Conservation (phyloP, 2,888 invertebrate genomes). For the Drosophila monieri region DNA sequence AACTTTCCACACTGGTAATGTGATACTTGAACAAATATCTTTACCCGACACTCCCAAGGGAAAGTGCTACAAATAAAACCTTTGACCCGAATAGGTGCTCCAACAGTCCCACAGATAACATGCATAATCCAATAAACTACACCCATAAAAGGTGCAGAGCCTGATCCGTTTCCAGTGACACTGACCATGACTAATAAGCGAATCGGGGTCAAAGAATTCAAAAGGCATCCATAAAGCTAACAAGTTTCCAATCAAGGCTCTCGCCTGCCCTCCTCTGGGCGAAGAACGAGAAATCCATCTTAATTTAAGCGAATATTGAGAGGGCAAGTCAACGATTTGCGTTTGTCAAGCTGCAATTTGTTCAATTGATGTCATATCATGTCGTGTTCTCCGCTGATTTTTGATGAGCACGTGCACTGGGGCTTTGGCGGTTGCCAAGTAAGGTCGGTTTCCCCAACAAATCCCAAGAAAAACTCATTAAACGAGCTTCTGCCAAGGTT, state of each 20-base stretch:
- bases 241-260: constrained; percentile 8
- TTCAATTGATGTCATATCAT: constrained; percentile 43
- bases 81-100: constrained; percentile 22
- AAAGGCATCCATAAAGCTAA: background rate
- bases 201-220: constrained; percentile 13
- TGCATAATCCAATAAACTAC: background rate
- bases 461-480: constrained; percentile 67
- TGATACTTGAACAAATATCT: constrained; percentile 21
- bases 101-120: constrained; percentile 21
- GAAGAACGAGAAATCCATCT: constrained; percentile 29
- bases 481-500: constrained; percentile 65
- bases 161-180: constrained; percentile 17
- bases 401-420: constrained; percentile 39
- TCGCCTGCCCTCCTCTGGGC: background rate
- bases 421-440: constrained; percentile 3
- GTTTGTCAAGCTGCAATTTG: constrained; percentile 42
- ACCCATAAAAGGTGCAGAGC: constrained; percentile 14
- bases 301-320: constrained; percentile 33
- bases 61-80: constrained; percentile 42
- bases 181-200: constrained; percentile 26
- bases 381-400: constrained; percentile 37
- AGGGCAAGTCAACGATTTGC: constrained; percentile 27
- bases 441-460: constrained; percentile 22
- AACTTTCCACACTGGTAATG: constrained; percentile 26
- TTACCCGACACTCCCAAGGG: constrained; percentile 17